These are phyloP conservation scores for Falco biarmicus DNA, from an alignment of 2,797 vertebrate species.

Conservation along the genomic window DNA sequence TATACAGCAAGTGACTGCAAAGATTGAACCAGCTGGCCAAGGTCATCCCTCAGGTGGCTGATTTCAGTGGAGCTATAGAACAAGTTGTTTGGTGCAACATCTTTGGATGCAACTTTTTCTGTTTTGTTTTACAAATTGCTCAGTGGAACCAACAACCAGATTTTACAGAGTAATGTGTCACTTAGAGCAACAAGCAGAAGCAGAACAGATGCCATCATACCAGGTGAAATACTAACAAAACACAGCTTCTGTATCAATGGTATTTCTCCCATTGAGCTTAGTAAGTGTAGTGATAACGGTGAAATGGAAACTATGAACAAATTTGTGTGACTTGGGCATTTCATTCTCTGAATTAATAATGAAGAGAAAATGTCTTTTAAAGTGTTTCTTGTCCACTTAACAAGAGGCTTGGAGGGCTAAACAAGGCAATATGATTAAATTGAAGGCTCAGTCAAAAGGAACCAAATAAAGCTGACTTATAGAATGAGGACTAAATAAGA, in stretches of 20 bases:
- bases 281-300: neutral
- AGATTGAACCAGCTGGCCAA: neutral
- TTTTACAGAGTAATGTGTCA: neutral
- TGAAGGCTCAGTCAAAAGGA: neutral
- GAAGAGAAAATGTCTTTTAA: neutral
- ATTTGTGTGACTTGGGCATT: neutral
- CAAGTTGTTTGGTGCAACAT: neutral
- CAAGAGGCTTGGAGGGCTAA: neutral
- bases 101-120: neutral
- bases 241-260: neutral
- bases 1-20: neutral
- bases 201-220: neutral
- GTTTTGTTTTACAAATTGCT: neutral
- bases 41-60: neutral
- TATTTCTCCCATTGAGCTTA: neutral
- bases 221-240: neutral
- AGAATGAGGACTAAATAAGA: neutral
- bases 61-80: neutral
- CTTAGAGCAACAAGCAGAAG: neutral
- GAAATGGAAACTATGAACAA: neutral
- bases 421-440: neutral
- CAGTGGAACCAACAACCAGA: neutral
- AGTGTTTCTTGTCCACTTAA: neutral
- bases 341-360: neutral
- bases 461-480: neutral